Base-by-base conservation (phyloP, 2,888 invertebrate genomes). In the Chrysina gloriosa region DNA sequence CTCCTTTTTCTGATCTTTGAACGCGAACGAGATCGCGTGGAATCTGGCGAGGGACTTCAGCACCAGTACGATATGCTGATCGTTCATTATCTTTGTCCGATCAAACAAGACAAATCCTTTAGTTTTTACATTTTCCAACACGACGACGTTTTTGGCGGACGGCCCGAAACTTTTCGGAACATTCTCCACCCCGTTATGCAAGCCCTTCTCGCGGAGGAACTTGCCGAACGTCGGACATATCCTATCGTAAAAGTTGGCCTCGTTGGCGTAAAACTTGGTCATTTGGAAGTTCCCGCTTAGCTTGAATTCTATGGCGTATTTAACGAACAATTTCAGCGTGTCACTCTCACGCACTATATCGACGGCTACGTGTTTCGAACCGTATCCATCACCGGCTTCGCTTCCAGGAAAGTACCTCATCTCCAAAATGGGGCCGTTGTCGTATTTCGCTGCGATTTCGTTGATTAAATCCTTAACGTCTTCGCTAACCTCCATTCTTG, bases 1-100 rank as follows among this genome's bases (percentile, higher is more conserved):
- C 1, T 84, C 76, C 0, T 86, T 85, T 2, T 86, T 79, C 70
- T 88, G 85, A 67, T 88, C 86, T 75, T 82, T 86, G 77, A 88
- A 85, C 0, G 89, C 88, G 64, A 88, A 84, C 0, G 88, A 87
- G 2, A 89, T 71, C 0, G 71, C 71, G 64, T 71, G 71, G 45
- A 63, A 65, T 52, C 39, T 67, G 0, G 65, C 71, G 14, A 63
- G 68, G 1, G 52, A 36, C 27, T 63, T 63, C 14, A 71, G 29
- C 7, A 68, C 52, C 21, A 68, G 34, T n/a, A 36, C n/a, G 5
- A 71, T 50, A 36, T 71, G 71, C 1, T 56, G 14, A 5, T 65
- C 68, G 25, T 69, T 47, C 63, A 71, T 69, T 1, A 34, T 36
- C 27, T 45, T 14, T 21, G 11, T 69, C 4, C 69, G 48, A 21